Evolutionary conservation across 2,888 invertebrate genomes (phyloP).

Genomic region (Ophion obscuratus): DNA sequence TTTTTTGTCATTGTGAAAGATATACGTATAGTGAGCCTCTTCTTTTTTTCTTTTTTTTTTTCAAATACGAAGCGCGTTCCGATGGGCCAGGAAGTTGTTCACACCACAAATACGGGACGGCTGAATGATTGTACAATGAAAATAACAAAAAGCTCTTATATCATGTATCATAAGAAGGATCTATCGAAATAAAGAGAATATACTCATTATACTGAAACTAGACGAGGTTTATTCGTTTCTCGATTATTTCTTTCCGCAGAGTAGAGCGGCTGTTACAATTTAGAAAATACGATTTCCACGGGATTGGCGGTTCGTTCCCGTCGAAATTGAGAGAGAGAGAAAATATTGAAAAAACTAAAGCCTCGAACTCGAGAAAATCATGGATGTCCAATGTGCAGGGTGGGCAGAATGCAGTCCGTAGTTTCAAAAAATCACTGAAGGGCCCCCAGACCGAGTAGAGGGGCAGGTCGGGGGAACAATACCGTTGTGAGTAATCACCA

Average conservation of each 20-base stretch:
- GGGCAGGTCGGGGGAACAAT: too few relatives aligned
- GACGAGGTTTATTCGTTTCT: conserved; percentile 1
- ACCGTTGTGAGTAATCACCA: too few relatives aligned
- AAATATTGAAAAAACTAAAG: too few relatives aligned
- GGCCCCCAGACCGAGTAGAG: too few relatives aligned
- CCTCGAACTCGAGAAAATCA: too few relatives aligned
- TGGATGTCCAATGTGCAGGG: too few relatives aligned
- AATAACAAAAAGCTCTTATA: conserved; percentile 63
- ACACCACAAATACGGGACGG: conserved; percentile 59
- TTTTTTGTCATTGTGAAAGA: conserved; percentile 61
- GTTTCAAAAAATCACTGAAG: too few relatives aligned
- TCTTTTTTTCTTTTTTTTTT: conserved; percentile 22
- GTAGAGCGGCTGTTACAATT: conserved; percentile 2
- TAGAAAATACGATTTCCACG: conserved; percentile 29
- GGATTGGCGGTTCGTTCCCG: too few relatives aligned
- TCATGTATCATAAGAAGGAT: conserved; percentile 69
- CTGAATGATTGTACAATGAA: conserved; percentile 67
- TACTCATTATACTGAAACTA: conserved; percentile 60
- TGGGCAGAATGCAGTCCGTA: too few relatives aligned
- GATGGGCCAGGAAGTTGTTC: conserved; percentile 55
- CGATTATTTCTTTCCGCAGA: not conserved
- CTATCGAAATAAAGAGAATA: conserved; percentile 70
- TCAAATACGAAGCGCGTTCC: conserved; percentile 33
- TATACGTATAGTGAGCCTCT: conserved; percentile 32
- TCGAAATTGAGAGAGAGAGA: too few relatives aligned